Conservation (phyloP, 2,888 invertebrate genomes). For the Escarpia spicata region DNA sequence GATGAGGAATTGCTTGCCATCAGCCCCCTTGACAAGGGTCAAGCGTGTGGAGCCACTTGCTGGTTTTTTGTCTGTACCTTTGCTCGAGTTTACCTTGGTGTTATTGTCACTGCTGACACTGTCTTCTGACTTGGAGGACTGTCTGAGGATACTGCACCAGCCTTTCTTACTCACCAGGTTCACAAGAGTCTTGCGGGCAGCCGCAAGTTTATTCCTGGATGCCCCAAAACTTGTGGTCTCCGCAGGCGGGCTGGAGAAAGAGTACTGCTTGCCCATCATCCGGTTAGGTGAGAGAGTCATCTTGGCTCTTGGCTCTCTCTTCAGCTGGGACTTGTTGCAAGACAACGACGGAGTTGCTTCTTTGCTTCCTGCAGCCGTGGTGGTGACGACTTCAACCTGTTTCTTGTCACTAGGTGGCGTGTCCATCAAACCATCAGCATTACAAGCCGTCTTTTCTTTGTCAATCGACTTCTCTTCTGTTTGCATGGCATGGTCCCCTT, state of each 20-base stretch:
- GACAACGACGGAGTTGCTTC: background rate
- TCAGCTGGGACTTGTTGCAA: background rate
- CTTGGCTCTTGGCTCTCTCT: background rate
- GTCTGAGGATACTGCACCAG: background rate
- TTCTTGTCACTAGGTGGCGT: background rate
- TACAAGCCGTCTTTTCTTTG: background rate
- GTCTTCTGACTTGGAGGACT: background rate
- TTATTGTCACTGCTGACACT: background rate
- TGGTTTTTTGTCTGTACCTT: background rate
- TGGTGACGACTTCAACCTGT: background rate
- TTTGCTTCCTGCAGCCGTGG: background rate
- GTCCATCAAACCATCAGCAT: background rate
- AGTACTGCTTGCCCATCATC: background rate
- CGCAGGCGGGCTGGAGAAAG: background rate
- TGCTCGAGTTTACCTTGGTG: background rate
- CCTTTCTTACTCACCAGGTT: background rate
- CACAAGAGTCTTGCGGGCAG: background rate
- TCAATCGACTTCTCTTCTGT: background rate
- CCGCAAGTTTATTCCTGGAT: background rate
- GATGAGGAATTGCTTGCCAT: background rate
- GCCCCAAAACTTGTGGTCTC: background rate
- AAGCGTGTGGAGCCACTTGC: background rate
- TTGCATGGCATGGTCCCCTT: background rate
- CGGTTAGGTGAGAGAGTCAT: background rate
- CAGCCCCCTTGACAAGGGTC: background rate